Evolutionary conservation across 2,113 vertebrate species (phyloP).

Genomic region (Alaudala cheleensis): DNA sequence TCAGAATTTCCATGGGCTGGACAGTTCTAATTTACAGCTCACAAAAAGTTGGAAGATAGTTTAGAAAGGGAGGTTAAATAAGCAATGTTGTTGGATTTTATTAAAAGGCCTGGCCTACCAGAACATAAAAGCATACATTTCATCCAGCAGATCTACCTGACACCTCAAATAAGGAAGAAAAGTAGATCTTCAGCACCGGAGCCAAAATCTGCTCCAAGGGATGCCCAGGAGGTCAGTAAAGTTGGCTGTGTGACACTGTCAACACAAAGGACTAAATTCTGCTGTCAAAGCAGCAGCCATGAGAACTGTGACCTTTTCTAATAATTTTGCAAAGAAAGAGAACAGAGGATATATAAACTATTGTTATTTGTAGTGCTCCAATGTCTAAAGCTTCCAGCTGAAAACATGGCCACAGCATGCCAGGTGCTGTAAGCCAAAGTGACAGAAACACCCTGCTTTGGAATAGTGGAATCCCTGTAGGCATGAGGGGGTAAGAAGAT

Average conservation of each 20-base stretch:
- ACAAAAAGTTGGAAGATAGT: neutral
- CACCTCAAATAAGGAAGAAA: conserved; percentile 20
- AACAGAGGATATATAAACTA: neutral
- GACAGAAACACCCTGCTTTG: neutral
- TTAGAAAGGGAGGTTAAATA: conserved; percentile 41
- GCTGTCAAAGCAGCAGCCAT: conserved; percentile 18
- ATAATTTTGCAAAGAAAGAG: neutral
- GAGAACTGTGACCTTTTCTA: neutral
- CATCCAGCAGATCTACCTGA: neutral
- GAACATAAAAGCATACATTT: conserved; percentile 6
- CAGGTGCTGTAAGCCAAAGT: neutral
- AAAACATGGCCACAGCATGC: neutral
- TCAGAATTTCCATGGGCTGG: neutral
- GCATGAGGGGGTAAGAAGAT: neutral
- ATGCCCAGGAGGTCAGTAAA: neutral
- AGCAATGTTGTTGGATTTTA: neutral
- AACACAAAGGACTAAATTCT: conserved; percentile 30
- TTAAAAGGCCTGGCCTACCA: neutral
- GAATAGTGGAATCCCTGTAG: neutral
- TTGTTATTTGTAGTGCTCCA: neutral
- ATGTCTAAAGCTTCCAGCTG: neutral
- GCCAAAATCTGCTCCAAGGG: conserved; percentile 18
- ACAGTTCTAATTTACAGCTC: conserved; percentile 32
- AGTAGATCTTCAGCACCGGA: neutral
- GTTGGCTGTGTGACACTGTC: neutral